Percentiles rank a stretch among this genome's conserved stretches.
phyloP scores from a whole-genome alignment of 1,140 invertebrate genomes.

The Tyrophagus putrescentiae region DNA sequence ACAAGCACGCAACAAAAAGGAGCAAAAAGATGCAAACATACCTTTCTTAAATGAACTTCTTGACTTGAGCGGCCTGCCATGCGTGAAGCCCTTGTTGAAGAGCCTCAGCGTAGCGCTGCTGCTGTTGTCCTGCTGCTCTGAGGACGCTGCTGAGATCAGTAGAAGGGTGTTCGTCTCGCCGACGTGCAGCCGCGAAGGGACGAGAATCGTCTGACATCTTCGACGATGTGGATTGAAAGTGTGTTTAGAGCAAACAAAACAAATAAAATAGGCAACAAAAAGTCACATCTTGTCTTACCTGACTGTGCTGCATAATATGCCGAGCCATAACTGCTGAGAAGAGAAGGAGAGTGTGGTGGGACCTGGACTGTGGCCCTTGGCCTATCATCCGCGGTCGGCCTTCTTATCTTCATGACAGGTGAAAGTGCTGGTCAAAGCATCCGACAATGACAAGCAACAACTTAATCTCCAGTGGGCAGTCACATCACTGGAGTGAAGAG shows the following conservation, averaged over 20 bases:
- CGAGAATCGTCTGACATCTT: slow-evolving; percentile 4
- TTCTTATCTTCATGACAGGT: too few species aligned
- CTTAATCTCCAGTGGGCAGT: too few species aligned
- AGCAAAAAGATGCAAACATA: not conserved
- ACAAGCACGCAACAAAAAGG: not conserved
- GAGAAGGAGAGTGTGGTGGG: not conserved
- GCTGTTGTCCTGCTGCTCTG: not conserved
- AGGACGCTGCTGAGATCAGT: not conserved
- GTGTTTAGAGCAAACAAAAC: not conserved
- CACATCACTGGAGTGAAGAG: too few species aligned
- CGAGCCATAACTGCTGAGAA: not conserved
- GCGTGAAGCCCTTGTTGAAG: not conserved
- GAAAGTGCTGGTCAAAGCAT: too few species aligned
- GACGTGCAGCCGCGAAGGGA: not conserved
- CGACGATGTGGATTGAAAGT: not conserved
- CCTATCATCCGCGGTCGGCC: too few species aligned
- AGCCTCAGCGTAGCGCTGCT: not conserved
- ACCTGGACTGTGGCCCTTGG: too few species aligned
- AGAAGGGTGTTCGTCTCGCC: slow-evolving; percentile 1
- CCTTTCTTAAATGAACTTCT: not conserved
- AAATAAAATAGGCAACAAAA: not conserved
- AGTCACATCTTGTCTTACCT: not conserved
- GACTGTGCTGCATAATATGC: not conserved
- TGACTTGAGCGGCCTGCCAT: not conserved
- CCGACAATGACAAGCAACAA: too few species aligned